Base-by-base conservation (phyloP, 2,888 invertebrate genomes). In the Ryuthela nishihirai region DNA sequence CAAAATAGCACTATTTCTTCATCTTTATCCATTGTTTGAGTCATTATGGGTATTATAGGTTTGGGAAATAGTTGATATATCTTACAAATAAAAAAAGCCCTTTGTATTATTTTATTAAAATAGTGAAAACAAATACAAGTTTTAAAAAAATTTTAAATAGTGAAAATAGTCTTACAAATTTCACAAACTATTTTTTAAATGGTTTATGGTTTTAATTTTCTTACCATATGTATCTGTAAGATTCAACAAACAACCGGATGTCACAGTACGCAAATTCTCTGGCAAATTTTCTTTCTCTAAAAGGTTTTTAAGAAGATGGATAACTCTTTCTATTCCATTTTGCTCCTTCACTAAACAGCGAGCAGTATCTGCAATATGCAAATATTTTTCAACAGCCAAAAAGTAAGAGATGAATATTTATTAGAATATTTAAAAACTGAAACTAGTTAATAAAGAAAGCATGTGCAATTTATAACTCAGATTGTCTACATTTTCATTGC, bases 181-280 rank as follows among this genome's bases (percentile, higher is more conserved):
- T 23, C 21, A 23, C 3, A 40, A 2, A 29, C 17, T 18, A 20
- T 23, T 1, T n/a, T 15, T n/a, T 17, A 6, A 39, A 39, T 21
- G 9, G n/a, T 12, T 10, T 12, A 2, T 29, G 1, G 9, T 9
- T 2, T 29, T 29, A 10, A 24, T 24, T 9, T 26, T 25, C 65
- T 65, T 65, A 74, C 74, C 82, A 66, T 87, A 85, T 15, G 85
- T 85, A 63, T 87, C 82, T 42, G 87, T 80, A 70, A 88, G 83
- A 75, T 92, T 92, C 43, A 90, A 80, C 40, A 92, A 76, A 54
- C 86, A 82, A 64, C 91, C 91, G 68, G 84, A 83, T 4, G 78
- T 80, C 71, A 85, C 82, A 73, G 81, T 81, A 68, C 85, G 73
- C 74, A 84, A 76, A 75, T 79, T 64, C 68, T 78, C 73, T 67